phyloP scores from a whole-genome alignment of 1,140 invertebrate species.

The Chionoecetes opilio region DNA sequence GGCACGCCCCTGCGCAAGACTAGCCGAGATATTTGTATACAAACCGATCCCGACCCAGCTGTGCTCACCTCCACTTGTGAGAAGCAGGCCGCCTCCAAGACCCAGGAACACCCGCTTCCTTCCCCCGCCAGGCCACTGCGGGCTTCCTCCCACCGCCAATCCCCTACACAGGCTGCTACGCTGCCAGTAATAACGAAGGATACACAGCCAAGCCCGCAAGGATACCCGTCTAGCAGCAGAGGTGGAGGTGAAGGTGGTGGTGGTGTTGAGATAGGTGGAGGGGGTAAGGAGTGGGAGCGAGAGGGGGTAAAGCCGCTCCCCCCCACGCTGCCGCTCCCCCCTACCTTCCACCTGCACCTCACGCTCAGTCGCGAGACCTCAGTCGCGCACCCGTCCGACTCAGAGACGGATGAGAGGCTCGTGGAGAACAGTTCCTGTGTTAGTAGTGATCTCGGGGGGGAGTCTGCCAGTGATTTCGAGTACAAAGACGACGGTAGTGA shows the following conservation, averaged over 20 bases:
- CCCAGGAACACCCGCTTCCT: background rate
- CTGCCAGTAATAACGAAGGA: background rate
- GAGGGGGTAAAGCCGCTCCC: constrained; percentile 44
- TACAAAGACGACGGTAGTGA: constrained; percentile 63
- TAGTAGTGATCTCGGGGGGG: constrained; percentile 70
- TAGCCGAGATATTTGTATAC: constrained; percentile 77
- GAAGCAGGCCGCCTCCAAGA: constrained; percentile 46
- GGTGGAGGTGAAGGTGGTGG: constrained; percentile 58
- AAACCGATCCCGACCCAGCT: constrained; percentile 65
- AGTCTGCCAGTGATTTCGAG: constrained; percentile 75
- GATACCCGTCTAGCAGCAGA: constrained; percentile 51
- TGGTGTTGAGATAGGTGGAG: constrained; percentile 54
- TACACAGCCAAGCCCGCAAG: constrained; percentile 49
- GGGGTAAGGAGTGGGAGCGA: constrained; percentile 38
- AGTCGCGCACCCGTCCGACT: constrained; percentile 79
- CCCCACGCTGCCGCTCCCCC: constrained; percentile 72
- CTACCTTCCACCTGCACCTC: constrained; percentile 79
- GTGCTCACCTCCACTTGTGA: constrained; percentile 46
- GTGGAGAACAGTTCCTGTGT: constrained; percentile 64
- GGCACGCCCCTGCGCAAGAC: constrained; percentile 32
- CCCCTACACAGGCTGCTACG: constrained; percentile 20
- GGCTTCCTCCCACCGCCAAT: background rate
- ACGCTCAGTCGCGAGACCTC: constrained; percentile 76
- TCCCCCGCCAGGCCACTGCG: constrained; percentile 32
- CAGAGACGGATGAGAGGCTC: constrained; percentile 78